Evolutionary conservation across 1,140 invertebrate species (phyloP).

Genomic region (Caenorhabditis briggsae): DNA sequence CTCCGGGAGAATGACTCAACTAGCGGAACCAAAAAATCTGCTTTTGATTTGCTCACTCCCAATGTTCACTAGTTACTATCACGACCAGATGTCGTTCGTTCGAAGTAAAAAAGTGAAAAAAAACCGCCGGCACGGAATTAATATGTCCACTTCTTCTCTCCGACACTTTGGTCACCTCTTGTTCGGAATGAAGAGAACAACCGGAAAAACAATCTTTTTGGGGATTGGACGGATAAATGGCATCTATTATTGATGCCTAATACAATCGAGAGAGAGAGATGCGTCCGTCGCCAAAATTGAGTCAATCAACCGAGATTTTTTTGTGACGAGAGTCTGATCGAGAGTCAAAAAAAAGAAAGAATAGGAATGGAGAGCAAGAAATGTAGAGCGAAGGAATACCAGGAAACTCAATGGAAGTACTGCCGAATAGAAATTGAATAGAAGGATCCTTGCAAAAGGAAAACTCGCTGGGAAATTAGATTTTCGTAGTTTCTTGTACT

Average conservation of each 20-base stretch:
- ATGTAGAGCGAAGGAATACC: too few relatives aligned
- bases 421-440: neutral
- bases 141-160: neutral
- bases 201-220: neutral
- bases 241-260: conserved; percentile 27
- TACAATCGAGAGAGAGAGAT: neutral
- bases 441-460: neutral
- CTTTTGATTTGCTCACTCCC: neutral
- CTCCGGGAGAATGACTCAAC: too few relatives aligned
- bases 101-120: neutral
- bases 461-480: neutral
- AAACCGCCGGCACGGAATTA: neutral
- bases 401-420: neutral
- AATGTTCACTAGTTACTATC: conserved; percentile 7
- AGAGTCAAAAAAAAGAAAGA: neutral
- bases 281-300: neutral
- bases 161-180: too few relatives aligned
- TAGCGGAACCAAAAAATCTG: neutral
- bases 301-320: conserved; percentile 10
- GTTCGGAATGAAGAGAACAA: conserved; percentile 5
- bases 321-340: neutral
- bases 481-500: neutral
- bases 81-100: conserved; percentile 36
- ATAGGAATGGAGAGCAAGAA: neutral
- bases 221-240: conserved; percentile 25